Conservation (phyloP, 2,888 invertebrate genomes). For the Steromphala cineraria region DNA sequence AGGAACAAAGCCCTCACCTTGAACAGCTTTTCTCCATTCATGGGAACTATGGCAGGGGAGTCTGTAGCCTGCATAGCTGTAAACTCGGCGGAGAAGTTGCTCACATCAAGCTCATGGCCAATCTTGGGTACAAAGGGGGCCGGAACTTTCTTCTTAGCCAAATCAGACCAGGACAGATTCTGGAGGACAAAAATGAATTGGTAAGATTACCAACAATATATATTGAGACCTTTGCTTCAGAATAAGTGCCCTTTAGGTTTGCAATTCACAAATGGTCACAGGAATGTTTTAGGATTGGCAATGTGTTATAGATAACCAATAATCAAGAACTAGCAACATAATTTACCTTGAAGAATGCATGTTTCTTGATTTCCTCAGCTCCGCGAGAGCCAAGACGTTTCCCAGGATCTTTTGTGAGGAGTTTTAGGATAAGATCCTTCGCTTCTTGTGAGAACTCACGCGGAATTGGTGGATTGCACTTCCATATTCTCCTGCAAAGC, state of each 20-base stretch:
- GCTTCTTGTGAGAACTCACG: slow-evolving; percentile 85
- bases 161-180: slow-evolving; percentile 88
- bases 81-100: slow-evolving; percentile 97
- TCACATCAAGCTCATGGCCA: slow-evolving; percentile 89
- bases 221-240: too few relatives aligned
- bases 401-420: slow-evolving; percentile 92
- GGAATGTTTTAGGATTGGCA: too few relatives aligned
- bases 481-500: slow-evolving; percentile 84
- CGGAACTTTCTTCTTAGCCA: slow-evolving; percentile 85
- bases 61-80: slow-evolving; percentile 93
- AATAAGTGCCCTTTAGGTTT: too few relatives aligned
- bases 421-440: slow-evolving; percentile 86
- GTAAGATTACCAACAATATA: not conserved
- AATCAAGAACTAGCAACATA: too few relatives aligned
- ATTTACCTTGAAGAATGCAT: slow-evolving; percentile 89
- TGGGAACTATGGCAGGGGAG: slow-evolving; percentile 91
- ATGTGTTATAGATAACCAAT: too few relatives aligned
- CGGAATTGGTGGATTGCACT: slow-evolving; percentile 92
- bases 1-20: slow-evolving; percentile 81
- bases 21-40: slow-evolving; percentile 85
- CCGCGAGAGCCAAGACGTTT: slow-evolving; percentile 88
- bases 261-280: too few relatives aligned
- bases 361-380: slow-evolving; percentile 91
- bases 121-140: slow-evolving; percentile 95
- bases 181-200: slow-evolving; percentile 62